phyloP scores from a whole-genome alignment of 2,113 vertebrate genomes.

The Puma concolor region DNA sequence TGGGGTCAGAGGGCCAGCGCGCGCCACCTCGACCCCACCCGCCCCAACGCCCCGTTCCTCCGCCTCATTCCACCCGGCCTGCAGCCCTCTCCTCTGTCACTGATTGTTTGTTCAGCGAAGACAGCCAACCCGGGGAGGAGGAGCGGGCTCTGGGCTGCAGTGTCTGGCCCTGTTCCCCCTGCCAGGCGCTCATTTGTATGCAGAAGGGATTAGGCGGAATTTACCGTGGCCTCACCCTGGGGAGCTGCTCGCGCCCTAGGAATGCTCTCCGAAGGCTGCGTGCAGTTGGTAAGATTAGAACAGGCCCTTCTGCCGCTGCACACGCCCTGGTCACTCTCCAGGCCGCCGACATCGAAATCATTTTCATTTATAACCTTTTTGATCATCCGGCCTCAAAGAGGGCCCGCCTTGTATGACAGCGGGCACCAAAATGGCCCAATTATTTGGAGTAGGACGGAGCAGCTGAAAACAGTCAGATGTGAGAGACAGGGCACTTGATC shows the following conservation, averaged over 20 bases:
- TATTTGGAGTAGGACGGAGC: conserved; percentile 84
- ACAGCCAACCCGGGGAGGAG: conserved; percentile 78
- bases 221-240: conserved; percentile 93
- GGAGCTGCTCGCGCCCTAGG: conserved; percentile 91
- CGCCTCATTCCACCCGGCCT: too few relatives aligned
- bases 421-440: conserved; percentile 89
- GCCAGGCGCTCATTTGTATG: conserved; percentile 94
- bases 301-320: conserved; percentile 88
- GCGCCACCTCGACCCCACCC: not conserved
- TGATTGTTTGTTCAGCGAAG: conserved; percentile 84
- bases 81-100: not conserved
- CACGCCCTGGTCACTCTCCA: conserved; percentile 88
- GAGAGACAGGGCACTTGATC: conserved; percentile 87
- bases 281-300: conserved; percentile 92
- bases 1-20: not conserved
- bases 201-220: conserved; percentile 96
- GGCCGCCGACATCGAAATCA: conserved; percentile 88
- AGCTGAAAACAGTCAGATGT: conserved; percentile 86
- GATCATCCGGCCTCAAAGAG: conserved; percentile 92
- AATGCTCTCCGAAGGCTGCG: conserved; percentile 89
- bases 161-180: conserved; percentile 86
- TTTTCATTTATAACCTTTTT: conserved; percentile 92
- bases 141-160: conserved; percentile 79
- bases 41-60: too few relatives aligned
- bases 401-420: conserved; percentile 88